Conservation (phyloP, 2,888 invertebrate genomes). For the Chloroclysta siterata region DNA sequence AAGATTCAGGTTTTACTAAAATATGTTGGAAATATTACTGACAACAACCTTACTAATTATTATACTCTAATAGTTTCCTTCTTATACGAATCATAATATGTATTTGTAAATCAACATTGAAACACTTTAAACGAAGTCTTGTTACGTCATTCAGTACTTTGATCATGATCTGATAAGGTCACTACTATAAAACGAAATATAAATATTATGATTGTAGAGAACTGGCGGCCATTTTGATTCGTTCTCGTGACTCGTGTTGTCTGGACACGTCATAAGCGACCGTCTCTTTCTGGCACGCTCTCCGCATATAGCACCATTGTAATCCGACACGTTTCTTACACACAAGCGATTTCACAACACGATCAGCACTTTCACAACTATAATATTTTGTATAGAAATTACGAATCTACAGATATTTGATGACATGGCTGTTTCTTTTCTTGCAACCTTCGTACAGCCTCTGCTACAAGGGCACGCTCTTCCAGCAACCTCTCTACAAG, state of each 20-base stretch:
- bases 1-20: slow-evolving; percentile 20
- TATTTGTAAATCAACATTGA: neutral
- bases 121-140: slow-evolving; percentile 59
- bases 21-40: slow-evolving; percentile 62
- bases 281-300: slow-evolving; percentile 78
- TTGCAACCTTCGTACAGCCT: slow-evolving; percentile 81
- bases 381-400: slow-evolving; percentile 82
- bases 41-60: neutral
- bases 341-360: slow-evolving; percentile 85
- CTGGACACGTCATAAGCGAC: slow-evolving; percentile 80
- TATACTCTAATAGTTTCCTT: too few relatives aligned
- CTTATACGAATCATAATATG: neutral
- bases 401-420: slow-evolving; percentile 82
- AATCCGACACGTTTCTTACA: slow-evolving; percentile 84
- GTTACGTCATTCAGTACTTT: slow-evolving; percentile 83
- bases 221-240: slow-evolving; percentile 83
- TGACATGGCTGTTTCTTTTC: slow-evolving; percentile 81
- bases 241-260: slow-evolving; percentile 82
- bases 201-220: slow-evolving; percentile 85
- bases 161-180: slow-evolving; percentile 83
- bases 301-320: slow-evolving; percentile 85
- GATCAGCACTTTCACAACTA: slow-evolving; percentile 83
- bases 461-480: slow-evolving; percentile 82
- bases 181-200: slow-evolving; percentile 82
- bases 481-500: slow-evolving; percentile 79